Evolutionary conservation across 2,797 vertebrate species (phyloP).

Genomic region (Alcedo atthis): DNA sequence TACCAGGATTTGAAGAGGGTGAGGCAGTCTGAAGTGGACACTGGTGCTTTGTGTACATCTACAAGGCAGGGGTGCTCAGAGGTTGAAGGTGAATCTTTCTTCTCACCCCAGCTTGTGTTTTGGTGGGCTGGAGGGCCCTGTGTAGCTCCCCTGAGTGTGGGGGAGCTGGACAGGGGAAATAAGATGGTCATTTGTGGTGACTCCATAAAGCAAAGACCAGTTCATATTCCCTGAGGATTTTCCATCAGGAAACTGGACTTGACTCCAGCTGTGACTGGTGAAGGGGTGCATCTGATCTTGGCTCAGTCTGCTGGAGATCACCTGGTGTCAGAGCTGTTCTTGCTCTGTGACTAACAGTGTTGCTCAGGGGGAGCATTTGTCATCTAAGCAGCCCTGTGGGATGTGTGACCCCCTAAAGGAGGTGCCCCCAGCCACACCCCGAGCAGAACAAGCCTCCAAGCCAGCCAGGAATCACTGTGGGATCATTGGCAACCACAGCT

Average conservation of each 20-base stretch:
- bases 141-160: background rate
- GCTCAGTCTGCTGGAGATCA: background rate
- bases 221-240: background rate
- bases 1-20: background rate
- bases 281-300: background rate
- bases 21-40: background rate
- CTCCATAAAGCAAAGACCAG: background rate
- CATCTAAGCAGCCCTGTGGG: background rate
- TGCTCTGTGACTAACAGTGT: background rate
- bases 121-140: background rate
- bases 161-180: background rate
- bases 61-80: background rate
- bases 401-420: background rate
- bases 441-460: background rate
- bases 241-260: background rate
- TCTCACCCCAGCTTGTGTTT: background rate
- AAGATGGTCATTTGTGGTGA: background rate
- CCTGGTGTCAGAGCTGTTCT: background rate
- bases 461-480: fast-evolving
- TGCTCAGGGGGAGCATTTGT: background rate
- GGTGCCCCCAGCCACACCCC: background rate
- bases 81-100: background rate
- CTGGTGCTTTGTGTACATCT: slow-evolving; percentile 25
- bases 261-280: background rate
- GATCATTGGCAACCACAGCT: background rate